phyloP scores from a whole-genome alignment of 2,888 invertebrate species.

The Hypena proboscidalis region DNA sequence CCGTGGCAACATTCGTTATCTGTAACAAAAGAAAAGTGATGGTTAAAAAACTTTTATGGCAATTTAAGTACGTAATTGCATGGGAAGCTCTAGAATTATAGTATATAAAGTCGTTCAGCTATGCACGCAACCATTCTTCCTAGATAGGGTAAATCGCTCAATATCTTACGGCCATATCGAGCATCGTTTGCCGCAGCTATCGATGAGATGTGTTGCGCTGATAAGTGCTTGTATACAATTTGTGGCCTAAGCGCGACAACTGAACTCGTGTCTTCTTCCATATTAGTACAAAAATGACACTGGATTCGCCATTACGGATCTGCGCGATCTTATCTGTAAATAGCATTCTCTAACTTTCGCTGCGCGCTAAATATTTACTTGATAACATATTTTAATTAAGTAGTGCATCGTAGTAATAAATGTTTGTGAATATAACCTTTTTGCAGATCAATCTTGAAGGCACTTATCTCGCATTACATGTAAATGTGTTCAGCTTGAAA shows the following conservation, averaged over 20 bases:
- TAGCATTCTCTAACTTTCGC: slow-evolving; percentile 19
- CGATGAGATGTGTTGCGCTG: slow-evolving; percentile 47
- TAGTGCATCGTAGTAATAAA: too few species aligned
- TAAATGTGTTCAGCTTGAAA: slow-evolving; percentile 23
- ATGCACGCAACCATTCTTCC: slow-evolving; percentile 58
- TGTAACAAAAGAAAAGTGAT: slow-evolving; percentile 76
- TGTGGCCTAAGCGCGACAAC: slow-evolving; percentile 42
- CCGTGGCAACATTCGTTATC: slow-evolving; percentile 80
- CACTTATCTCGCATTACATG: slow-evolving; percentile 21
- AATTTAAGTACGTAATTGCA: slow-evolving; percentile 60
- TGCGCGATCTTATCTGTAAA: slow-evolving; percentile 38
- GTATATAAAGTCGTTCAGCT: slow-evolving; percentile 52
- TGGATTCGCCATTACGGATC: slow-evolving; percentile 32
- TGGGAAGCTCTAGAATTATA: slow-evolving; percentile 61
- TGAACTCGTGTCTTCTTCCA: slow-evolving; percentile 39
- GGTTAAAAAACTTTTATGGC: slow-evolving; percentile 61
- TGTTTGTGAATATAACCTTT: not conserved
- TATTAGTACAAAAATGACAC: slow-evolving; percentile 31
- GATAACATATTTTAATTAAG: not conserved
- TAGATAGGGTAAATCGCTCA: slow-evolving; percentile 50
- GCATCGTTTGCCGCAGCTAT: slow-evolving; percentile 44
- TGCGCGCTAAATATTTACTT: not conserved
- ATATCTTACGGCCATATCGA: slow-evolving; percentile 50
- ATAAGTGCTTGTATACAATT: slow-evolving; percentile 43
- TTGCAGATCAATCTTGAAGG: slow-evolving; percentile 12